phyloP scores from a whole-genome alignment of 2,113 vertebrate species.

The Bos indicus region DNA sequence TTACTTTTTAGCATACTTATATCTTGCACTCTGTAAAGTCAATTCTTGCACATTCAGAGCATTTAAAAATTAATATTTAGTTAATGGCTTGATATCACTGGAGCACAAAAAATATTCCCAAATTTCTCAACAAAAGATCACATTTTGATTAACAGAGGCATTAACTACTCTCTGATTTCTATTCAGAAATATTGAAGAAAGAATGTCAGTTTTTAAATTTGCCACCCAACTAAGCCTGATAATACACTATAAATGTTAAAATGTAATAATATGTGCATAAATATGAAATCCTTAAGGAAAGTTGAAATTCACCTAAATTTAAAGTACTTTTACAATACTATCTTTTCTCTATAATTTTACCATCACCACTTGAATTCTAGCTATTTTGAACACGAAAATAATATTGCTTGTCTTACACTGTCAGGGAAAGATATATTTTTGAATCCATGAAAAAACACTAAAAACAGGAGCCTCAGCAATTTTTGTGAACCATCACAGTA shows the following conservation, averaged over 20 bases:
- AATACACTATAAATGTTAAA: background rate
- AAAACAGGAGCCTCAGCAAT: background rate
- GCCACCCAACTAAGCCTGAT: background rate
- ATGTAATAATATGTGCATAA: background rate
- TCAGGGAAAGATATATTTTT: background rate
- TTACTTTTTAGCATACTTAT: background rate
- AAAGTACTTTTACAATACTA: background rate
- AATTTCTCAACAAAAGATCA: background rate
- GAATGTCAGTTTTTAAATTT: background rate
- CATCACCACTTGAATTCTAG: background rate
- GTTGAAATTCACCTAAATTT: slow-evolving; percentile 15
- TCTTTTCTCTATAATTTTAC: slow-evolving; percentile 24
- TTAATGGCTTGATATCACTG: background rate
- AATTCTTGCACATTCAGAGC: background rate
- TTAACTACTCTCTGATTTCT: background rate
- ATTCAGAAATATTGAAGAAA: background rate
- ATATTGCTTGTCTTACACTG: background rate
- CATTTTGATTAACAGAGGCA: background rate
- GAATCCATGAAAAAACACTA: background rate
- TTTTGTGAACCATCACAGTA: background rate
- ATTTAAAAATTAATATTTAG: background rate
- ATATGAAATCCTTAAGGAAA: background rate
- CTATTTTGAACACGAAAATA: background rate
- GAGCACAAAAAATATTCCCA: background rate
- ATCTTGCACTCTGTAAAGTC: background rate